Conservation (phyloP, 2,797 vertebrate species). For the Smutsia gigantea region DNA sequence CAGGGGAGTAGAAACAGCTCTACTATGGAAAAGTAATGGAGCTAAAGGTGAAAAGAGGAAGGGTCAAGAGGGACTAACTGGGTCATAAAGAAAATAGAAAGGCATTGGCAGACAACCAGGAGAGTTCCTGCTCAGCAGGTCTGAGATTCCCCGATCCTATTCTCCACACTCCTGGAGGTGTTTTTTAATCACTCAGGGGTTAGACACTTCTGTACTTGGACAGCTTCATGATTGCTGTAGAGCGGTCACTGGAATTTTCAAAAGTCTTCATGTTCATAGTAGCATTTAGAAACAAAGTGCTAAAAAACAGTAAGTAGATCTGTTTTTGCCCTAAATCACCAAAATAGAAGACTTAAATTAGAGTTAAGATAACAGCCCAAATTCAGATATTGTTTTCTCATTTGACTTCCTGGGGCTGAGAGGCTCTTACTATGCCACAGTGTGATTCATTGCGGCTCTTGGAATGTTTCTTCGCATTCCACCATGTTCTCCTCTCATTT, state of each 20-base stretch:
- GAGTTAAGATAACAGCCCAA: background rate
- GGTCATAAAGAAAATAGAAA: background rate
- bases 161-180: too few relatives aligned
- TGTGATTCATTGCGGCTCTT: background rate
- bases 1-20: background rate
- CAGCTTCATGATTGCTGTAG: background rate
- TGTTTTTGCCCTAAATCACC: background rate
- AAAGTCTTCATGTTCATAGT: background rate
- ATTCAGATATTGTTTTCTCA: background rate
- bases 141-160: background rate
- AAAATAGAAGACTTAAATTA: background rate
- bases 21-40: background rate
- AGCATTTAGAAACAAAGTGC: background rate
- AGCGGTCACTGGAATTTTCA: background rate
- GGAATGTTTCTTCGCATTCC: background rate
- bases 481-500: background rate
- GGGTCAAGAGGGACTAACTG: background rate
- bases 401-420: background rate
- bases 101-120: rapidly evolving
- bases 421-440: background rate
- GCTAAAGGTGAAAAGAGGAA: background rate
- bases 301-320: background rate
- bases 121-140: background rate
- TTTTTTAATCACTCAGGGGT: background rate
- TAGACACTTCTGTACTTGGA: background rate